These are phyloP conservation scores for Caligus rogercresseyi DNA, from an alignment of 1,140 invertebrate genomes.

Conservation along the genomic window DNA sequence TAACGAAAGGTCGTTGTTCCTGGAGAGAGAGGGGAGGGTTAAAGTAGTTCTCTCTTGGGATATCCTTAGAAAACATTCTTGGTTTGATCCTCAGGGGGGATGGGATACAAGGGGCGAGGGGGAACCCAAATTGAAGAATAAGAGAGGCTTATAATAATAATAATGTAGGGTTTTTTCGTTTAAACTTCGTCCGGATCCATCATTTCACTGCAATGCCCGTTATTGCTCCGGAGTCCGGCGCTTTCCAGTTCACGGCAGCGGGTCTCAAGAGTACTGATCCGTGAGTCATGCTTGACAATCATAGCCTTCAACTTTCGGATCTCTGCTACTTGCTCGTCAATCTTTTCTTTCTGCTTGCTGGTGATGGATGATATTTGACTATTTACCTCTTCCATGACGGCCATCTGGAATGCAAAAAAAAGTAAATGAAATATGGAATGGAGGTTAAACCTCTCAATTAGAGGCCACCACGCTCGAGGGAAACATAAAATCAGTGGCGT, in stretches of 20 bases:
- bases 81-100: too few species aligned
- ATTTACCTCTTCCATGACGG: conserved; percentile 15
- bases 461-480: too few species aligned
- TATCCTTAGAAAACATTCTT: too few species aligned
- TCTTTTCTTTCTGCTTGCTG: conserved; percentile 21
- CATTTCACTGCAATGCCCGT: conserved; percentile 15
- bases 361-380: not conserved
- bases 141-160: too few species aligned
- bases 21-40: too few species aligned
- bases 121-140: too few species aligned
- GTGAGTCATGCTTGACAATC: conserved; percentile 81
- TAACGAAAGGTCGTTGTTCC: too few species aligned
- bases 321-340: conserved; percentile 65
- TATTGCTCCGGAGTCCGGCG: not conserved
- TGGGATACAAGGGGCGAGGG: too few species aligned
- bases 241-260: conserved; percentile 25
- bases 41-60: too few species aligned
- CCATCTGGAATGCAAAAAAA: conserved; percentile 16
- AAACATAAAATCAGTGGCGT: too few species aligned
- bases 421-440: not conserved
- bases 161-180: too few species aligned
- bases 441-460: not conserved
- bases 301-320: conserved; percentile 78
- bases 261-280: conserved; percentile 53
- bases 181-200: conserved; percentile 24